These are phyloP conservation scores for Petrocephalus zakoni DNA, from an alignment of 2,113 vertebrate genomes.

Conservation along the genomic window DNA sequence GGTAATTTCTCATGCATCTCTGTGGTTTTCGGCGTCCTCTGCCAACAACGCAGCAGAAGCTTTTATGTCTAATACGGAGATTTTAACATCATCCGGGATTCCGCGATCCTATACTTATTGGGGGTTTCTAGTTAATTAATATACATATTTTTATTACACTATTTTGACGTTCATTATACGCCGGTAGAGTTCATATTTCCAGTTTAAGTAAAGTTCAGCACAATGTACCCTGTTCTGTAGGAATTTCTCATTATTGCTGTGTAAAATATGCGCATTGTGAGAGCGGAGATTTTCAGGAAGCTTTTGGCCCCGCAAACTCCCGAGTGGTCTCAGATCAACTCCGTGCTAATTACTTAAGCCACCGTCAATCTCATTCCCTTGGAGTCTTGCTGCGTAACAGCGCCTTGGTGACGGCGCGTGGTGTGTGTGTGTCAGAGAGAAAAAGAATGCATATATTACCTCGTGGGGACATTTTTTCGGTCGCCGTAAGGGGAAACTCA, in stretches of 20 bases:
- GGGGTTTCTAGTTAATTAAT: neutral
- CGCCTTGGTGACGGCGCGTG: neutral
- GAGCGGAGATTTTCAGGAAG: neutral
- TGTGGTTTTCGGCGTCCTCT: neutral
- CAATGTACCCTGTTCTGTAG: neutral
- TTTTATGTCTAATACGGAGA: neutral
- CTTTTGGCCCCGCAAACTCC: neutral
- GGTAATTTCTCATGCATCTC: neutral
- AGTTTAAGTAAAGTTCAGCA: neutral
- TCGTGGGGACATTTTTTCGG: too few relatives aligned
- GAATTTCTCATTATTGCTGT: neutral
- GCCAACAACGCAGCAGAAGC: neutral
- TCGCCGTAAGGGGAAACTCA: too few relatives aligned
- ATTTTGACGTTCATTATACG: neutral
- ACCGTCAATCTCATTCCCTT: neutral
- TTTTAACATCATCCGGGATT: neutral
- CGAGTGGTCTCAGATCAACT: slow-evolving; percentile 1
- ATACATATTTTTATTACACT: neutral
- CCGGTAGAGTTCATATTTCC: neutral
- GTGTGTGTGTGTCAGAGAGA: neutral
- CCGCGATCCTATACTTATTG: neutral
- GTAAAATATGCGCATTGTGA: neutral
- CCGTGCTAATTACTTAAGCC: slow-evolving; percentile 26
- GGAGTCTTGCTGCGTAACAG: neutral
- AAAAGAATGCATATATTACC: neutral